Base-by-base conservation (phyloP, 2,113 vertebrate species). In the Hyperopisus bebe region DNA sequence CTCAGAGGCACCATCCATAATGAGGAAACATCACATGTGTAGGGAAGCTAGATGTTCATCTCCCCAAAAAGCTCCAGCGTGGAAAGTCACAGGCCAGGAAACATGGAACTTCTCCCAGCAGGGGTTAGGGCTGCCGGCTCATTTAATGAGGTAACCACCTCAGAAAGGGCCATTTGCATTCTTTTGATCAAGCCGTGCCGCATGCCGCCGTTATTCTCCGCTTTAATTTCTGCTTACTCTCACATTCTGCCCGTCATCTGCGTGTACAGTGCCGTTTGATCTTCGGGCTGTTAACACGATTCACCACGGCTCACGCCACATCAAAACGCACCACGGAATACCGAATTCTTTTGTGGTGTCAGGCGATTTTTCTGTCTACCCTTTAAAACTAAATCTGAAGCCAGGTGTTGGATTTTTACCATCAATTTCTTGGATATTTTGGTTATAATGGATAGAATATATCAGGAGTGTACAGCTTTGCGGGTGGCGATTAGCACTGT, bases 71-170 rank as follows among this genome's bases (percentile, higher is more conserved):
- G 77, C 51, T 8, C 11, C 27, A 39, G 15, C 24, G 15, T 27
- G 21, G 4, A n/a, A 21, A 21, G 35, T 6, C 24, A 48, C 50
- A 58, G 88, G 77, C 77, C 27, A 19, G 9, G 46, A 77, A 46
- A 5, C 35, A 13, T 44, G 74, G 31, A 35, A 13, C 31, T 80
- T 17, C 21, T 53, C 88, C 31, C 51, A n/a, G 77, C 48, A 24
- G 27, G 88, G 88, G 88, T 89, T 31, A 27, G 10, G 21, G 31
- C 77, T 13, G 50, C 31, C 0, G 74, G 31, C 88, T 50, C 53
- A 8, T 83, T 84, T 89, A 89, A 89, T 48, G 89, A 89, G 89
- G 53, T 84, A 89, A 62, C 77, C 42, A 24, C 53, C 42, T 7
- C 50, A 15, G 80, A 42, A 51, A 24, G 50, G 51, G 10, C 39